phyloP scores from a whole-genome alignment of 64 coral and sea anemone genomes.

The Montipora foliosa region DNA sequence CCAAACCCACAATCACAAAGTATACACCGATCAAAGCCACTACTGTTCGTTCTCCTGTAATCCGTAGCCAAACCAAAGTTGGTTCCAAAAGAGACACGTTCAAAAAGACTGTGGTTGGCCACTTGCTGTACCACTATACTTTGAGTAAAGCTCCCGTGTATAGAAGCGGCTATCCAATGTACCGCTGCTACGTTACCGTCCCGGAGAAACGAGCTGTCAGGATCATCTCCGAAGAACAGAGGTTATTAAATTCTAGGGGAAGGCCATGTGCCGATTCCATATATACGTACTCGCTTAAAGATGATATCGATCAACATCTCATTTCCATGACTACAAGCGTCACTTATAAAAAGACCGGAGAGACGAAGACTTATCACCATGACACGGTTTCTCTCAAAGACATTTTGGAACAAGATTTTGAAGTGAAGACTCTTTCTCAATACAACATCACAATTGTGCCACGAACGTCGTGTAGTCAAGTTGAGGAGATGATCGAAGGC shows the following conservation, averaged over 20 bases:
- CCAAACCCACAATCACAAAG: slow-evolving; percentile 3
- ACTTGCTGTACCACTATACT: not conserved
- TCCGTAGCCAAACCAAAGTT: not conserved
- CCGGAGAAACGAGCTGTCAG: not conserved
- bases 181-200: not conserved
- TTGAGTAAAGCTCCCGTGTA: not conserved
- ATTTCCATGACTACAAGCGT: not conserved
- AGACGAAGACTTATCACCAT: not conserved
- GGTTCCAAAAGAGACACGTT: not conserved
- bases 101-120: not conserved
- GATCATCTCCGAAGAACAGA: not conserved
- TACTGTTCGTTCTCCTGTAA: not conserved
- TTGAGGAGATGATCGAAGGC: slow-evolving; percentile 6
- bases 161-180: not conserved
- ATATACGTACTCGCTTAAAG: not conserved
- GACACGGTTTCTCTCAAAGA: not conserved
- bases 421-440: not conserved
- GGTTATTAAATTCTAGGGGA: not conserved
- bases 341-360: not conserved
- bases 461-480: not conserved
- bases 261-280: not conserved
- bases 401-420: slow-evolving; percentile 6
- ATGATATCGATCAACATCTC: not conserved
- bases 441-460: slow-evolving; percentile 4
- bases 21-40: slow-evolving; percentile 22